Evolutionary conservation across 1,140 invertebrate genomes (phyloP).

Genomic region (Cyrtorhinus lividipennis): DNA sequence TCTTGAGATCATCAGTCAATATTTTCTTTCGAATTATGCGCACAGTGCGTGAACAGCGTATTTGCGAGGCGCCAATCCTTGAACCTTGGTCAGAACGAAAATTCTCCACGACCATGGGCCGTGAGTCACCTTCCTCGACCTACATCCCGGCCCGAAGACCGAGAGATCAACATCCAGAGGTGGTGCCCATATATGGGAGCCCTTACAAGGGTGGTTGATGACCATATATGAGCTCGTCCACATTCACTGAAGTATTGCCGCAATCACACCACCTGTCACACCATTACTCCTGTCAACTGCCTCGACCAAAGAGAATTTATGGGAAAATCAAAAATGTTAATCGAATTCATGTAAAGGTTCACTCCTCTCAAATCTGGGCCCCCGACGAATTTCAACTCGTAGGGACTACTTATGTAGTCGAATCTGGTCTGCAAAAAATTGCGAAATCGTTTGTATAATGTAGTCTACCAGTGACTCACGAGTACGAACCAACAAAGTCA

Average conservation of each 20-base stretch:
- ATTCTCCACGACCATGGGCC: not conserved
- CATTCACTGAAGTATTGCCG: not conserved
- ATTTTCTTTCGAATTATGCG: no score
- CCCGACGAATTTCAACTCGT: no score
- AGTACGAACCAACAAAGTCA: no score
- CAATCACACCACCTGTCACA: constrained; percentile 6
- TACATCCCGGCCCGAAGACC: not conserved
- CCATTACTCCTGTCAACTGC: not conserved
- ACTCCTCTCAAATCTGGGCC: no score
- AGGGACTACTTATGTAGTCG: no score
- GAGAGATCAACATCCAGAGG: not conserved
- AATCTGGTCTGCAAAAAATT: no score
- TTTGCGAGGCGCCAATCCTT: not conserved
- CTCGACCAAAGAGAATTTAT: no score
- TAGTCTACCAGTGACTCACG: no score
- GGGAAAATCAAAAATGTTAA: no score
- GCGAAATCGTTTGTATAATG: no score
- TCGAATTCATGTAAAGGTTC: no score
- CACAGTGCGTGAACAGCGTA: not conserved
- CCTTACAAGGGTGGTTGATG: not conserved
- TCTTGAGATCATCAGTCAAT: no score
- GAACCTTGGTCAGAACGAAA: constrained; percentile 3
- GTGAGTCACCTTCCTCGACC: constrained; percentile 7
- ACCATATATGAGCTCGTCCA: not conserved
- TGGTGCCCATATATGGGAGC: not conserved